These are phyloP conservation scores for Nycticebus coucang DNA, from an alignment of 2,113 vertebrate genomes.

Conservation along the genomic window DNA sequence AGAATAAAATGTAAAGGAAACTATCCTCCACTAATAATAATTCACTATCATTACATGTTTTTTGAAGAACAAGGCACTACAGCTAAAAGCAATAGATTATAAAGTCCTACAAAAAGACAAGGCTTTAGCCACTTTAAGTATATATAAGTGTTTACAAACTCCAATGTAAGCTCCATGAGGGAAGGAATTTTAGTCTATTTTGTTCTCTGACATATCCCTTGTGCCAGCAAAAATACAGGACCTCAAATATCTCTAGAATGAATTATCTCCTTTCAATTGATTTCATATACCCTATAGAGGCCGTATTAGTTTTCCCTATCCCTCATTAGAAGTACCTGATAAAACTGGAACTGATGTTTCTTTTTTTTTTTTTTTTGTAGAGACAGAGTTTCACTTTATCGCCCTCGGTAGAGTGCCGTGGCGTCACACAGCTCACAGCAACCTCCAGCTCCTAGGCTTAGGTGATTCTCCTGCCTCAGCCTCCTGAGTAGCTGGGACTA, in stretches of 20 bases:
- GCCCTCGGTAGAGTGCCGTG: no score
- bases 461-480: no score
- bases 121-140: background rate
- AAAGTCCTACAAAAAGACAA: slow-evolving; percentile 34
- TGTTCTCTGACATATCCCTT: background rate
- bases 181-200: background rate
- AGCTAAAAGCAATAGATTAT: slow-evolving; percentile 6
- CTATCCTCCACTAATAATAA: background rate
- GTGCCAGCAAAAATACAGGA: background rate
- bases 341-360: slow-evolving; percentile 48
- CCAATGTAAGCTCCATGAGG: background rate
- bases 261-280: slow-evolving; percentile 17
- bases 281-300: background rate
- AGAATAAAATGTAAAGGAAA: slow-evolving; percentile 51
- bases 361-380: no score
- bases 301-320: background rate
- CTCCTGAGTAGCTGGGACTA: no score
- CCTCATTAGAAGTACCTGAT: slow-evolving; percentile 19
- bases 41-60: background rate
- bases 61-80: background rate
- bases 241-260: slow-evolving; percentile 32
- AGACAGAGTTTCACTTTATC: no score
- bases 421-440: no score
- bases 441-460: no score
- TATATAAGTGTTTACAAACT: background rate